phyloP scores from a whole-genome alignment of 2,113 vertebrate genomes.

The Pteruthius melanotis region DNA sequence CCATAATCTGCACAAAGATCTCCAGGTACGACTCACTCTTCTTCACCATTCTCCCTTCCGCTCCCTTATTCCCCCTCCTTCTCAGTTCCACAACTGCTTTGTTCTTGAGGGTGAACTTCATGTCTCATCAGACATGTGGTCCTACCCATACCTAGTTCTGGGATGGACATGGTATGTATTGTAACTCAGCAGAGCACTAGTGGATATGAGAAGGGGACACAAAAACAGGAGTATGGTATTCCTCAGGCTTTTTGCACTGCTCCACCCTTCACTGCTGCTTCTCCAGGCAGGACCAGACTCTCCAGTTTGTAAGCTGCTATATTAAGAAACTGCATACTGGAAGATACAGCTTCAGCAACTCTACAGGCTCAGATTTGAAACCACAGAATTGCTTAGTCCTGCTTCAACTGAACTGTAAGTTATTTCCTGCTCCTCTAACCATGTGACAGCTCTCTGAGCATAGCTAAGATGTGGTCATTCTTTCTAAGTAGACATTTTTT shows the following conservation, averaged over 20 bases:
- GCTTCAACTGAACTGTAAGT: conserved; percentile 27
- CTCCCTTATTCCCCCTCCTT: background rate
- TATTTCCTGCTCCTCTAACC: conserved; percentile 46
- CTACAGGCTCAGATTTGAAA: conserved; percentile 20
- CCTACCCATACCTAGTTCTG: background rate
- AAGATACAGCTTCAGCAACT: conserved; percentile 21
- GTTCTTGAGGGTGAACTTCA: background rate
- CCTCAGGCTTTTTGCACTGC: background rate
- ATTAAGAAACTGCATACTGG: background rate
- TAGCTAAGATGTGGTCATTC: conserved; percentile 55
- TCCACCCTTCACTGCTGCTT: background rate
- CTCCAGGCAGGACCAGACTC: background rate
- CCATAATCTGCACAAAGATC: background rate
- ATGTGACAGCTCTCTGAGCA: background rate
- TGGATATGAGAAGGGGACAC: background rate
- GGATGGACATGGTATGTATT: no score
- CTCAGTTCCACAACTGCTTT: background rate
- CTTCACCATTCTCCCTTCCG: background rate
- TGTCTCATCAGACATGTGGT: background rate
- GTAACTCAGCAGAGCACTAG: background rate
- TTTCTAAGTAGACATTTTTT: conserved; percentile 34
- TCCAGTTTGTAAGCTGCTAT: conserved; percentile 12
- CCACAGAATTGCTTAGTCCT: conserved; percentile 31
- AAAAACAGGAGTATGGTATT: background rate
- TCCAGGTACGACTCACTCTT: background rate